Percentiles rank a stretch among this genome's conserved stretches.
These are phyloP conservation scores for Rallus crepitans DNA, from an alignment of 2,797 vertebrate species.

Conservation along the genomic window DNA sequence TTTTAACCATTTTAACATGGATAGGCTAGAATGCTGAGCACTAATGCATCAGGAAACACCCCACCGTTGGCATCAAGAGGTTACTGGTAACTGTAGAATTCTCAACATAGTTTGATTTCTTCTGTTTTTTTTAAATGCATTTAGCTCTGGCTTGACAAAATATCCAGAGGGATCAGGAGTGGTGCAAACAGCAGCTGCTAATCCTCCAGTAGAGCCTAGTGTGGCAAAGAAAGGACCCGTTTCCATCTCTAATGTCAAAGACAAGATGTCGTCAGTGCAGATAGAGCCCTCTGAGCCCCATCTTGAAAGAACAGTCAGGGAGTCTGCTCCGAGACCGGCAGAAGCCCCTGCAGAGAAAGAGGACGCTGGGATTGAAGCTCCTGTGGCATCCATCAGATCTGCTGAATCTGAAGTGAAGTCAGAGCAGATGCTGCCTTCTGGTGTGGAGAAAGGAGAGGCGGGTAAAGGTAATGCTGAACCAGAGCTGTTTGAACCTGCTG, in stretches of 20 bases:
- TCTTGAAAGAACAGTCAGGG: background rate
- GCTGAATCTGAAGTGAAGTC: background rate
- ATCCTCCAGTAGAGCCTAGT: slow-evolving; percentile 68
- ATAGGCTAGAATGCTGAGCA: slow-evolving; percentile 22
- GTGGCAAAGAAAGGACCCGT: slow-evolving; percentile 61
- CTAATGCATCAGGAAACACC: slow-evolving; percentile 23
- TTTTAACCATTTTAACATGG: background rate
- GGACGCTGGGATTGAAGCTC: background rate
- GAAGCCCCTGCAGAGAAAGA: background rate
- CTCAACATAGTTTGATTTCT: slow-evolving; percentile 77
- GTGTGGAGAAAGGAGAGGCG: background rate
- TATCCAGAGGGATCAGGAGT: slow-evolving; percentile 73
- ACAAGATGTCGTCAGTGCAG: background rate
- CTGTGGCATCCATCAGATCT: background rate
- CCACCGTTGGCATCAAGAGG: slow-evolving; percentile 10
- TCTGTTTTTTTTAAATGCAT: slow-evolving; percentile 76
- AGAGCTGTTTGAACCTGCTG: background rate
- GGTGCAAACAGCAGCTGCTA: slow-evolving; percentile 65
- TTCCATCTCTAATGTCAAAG: background rate
- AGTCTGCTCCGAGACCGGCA: background rate
- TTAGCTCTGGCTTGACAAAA: slow-evolving; percentile 76
- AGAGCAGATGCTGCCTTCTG: background rate
- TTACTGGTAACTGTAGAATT: slow-evolving; percentile 68
- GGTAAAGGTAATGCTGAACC: background rate
- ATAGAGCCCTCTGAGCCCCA: background rate